Conservation (phyloP, 2,113 vertebrate genomes). For the Electrona antarctica region DNA sequence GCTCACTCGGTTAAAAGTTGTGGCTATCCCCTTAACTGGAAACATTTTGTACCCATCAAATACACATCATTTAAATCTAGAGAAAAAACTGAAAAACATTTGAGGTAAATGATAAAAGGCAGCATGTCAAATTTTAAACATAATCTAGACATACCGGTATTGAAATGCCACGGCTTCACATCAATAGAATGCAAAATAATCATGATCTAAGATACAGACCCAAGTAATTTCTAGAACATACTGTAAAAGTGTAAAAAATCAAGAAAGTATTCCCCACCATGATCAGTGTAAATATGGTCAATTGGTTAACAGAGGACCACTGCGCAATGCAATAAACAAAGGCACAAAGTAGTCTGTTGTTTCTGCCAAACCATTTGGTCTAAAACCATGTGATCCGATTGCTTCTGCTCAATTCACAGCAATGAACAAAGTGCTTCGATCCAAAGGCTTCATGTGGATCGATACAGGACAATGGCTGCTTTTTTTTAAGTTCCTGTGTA, state of each 20-base stretch:
- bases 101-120: conserved; percentile 51
- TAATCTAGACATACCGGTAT: conserved; percentile 7
- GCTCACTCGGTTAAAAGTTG: not conserved
- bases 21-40: not conserved
- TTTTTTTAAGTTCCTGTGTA: not conserved
- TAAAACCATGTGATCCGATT: conserved; percentile 34
- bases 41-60: conserved; percentile 17
- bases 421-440: conserved; percentile 39
- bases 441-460: conserved; percentile 38
- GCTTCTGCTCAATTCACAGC: conserved; percentile 16
- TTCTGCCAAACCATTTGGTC: conserved; percentile 38
- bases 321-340: conserved; percentile 52
- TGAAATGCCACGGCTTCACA: not conserved
- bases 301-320: conserved; percentile 5
- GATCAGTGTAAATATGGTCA: conserved; percentile 12
- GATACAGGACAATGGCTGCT: not conserved
- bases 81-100: conserved; percentile 4
- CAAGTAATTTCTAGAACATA: not conserved
- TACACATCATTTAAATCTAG: conserved; percentile 4
- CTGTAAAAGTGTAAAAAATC: conserved; percentile 1
- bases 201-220: not conserved
- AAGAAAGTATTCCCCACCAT: conserved; percentile 29
- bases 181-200: conserved; percentile 3
- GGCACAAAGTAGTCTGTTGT: conserved; percentile 60
- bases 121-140: conserved; percentile 49